Base-by-base conservation (phyloP, 1,140 invertebrate species). In the Rhopalosiphum maidis region DNA sequence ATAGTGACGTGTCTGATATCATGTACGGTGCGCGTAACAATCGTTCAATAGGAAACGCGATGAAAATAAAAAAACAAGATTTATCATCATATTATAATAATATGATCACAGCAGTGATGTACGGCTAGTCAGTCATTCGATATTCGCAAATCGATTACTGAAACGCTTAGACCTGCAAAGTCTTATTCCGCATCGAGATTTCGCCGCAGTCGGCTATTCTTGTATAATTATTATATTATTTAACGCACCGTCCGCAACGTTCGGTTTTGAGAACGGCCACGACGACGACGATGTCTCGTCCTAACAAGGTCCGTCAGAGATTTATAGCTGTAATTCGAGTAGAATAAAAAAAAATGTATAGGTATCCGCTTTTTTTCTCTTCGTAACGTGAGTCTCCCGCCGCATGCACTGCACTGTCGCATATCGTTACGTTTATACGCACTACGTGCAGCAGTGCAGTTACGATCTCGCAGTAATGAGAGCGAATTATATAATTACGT, bases 401-500 rank as follows among this genome's bases (percentile, higher is more conserved):
- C 5, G 60, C 60, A 77, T n/a, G 30, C 30, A n/a, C 15, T 51
- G 48, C 60, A n/a, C 30, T 77, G n/a, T n/a, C 60, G 60, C 60
- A 77, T n/a, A n/a, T 83, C 85, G 85, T 86, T 48, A 88, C 43
- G 46, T 88, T 88, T 48, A 88, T 6, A 18, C 22, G 37, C 11
- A 15, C 30, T 68, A 77, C 60, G 60, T 77, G 60, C 30, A 77
- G 60, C 60, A 35, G 9, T 30, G 11, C 60, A 30, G 60, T 6
- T 87, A 46, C 30, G 25, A 0, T 2, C 43, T 30, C 22, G 35
- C 51, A 11, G 35, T 89, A 55, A 89, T 54, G 23, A 89, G 51
- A 89, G 51, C 51, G 88, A 89, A 89, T 89, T 89, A 89, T 55
- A 89, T 88, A 88, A 88, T 86, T 46, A 46, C 1, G 37, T 85